Evolutionary conservation across 2,113 vertebrate genomes (phyloP), one percentile per base, ranked within the genome.

Genomic region (Aleadryas rufinucha): DNA sequence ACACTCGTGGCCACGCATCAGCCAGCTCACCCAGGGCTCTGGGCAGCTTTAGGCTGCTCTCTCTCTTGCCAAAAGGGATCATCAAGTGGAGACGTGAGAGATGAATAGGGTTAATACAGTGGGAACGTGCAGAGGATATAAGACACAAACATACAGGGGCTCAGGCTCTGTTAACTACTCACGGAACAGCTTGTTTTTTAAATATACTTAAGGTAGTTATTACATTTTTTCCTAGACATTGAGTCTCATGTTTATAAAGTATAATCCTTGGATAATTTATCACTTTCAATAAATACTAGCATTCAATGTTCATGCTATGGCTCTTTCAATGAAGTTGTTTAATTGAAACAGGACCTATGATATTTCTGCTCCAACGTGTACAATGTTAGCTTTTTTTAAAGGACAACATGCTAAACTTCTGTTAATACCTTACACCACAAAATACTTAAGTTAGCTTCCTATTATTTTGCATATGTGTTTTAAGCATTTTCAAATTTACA

Each of bases 221-320:
- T 92, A 52, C 28, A 54, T 81, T 86, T 90, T 95, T 93, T 70
- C 59, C 70, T 88, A 80, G 77, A 65, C 54, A 42, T 20, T 18
- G 47, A 86, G 57, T 66, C 65, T 50, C 23, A 24, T 72, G 84
- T 91, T 93, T 94, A 70, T 86, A 78, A 95, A 74, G 76, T 63
- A 47, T 83, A 94, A 77, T 86, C 68, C 89, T 74, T 66, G 75
- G 61, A 78, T 77, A 78, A 89, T 93, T 96, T 94, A 94, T 97
- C 63, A 60, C 65, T 93, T 96, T 78, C 68, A 93, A 80, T 77
- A 96, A 95, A 88, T 86, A 86, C 76, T 37, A 68, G 68, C 41
- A 70, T 94, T 94, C 5, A 37, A 71, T 95, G 50, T 92, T 90
- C 45, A 31, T 71, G 72, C 49, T 90, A 65, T 33, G 31, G 49